Base-by-base conservation (phyloP, 1,140 invertebrate genomes). In the Drosophila arizonae region DNA sequence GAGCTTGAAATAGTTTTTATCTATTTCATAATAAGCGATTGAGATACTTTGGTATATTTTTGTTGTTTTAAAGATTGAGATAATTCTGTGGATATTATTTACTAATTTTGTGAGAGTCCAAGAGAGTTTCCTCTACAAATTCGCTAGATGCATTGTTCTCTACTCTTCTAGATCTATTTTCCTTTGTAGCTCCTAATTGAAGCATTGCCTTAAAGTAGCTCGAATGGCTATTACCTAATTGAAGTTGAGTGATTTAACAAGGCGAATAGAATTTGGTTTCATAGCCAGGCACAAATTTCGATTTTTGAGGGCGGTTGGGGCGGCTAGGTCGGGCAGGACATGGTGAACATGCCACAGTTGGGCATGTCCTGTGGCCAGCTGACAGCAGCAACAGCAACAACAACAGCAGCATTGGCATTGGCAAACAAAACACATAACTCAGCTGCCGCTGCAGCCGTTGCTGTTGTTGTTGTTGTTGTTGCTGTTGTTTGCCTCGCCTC, bases 341-440 rank as follows among this genome's bases (percentile, higher is more conserved):
- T 36, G 30, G 28, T 15, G 11, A 48, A 61, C 56, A 72, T 68
- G 71, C 71, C 71, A 73, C 66, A 73, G 71, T 69, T 73, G 61
- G 36, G 65, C 51, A 69, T 73, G 71, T 73, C 56, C 71, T 73
- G 71, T 36, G 71, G 64, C 55, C 45, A n/a, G 28, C 24, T 33
- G 13, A 13, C 55, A 67, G 4, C 51, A 63, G 10, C 60, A 57
- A 51, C 63, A 65, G 48, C 52, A 66, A 41, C 48, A 30, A 30
- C 28, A 30, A 30, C 4, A 30, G 6, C 28, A 4, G 28, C 28
- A 63, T 13, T 30, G 28, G n/a, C 45, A 28, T 30, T 5, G 28
- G 45, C 52, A 39, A 68, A 51, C 45, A 57, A 57, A 56, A 64
- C 66, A 64, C 60, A 63, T 58, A 63, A 58, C 60, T 70, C 72